phyloP scores from a whole-genome alignment of 1,140 invertebrate species.

The Cydia strobilella region DNA sequence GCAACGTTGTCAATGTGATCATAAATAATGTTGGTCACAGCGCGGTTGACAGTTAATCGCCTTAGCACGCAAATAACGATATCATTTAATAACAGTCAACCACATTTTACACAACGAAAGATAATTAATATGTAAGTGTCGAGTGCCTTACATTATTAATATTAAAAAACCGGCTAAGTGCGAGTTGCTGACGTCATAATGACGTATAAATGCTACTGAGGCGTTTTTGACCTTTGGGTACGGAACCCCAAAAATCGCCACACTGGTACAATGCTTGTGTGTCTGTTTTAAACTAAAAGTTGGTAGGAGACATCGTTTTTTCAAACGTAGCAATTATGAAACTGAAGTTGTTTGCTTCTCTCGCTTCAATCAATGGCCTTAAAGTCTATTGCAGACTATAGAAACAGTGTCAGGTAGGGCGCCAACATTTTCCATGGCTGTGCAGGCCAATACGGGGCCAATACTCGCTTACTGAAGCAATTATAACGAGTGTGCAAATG shows the following conservation, averaged over 20 bases:
- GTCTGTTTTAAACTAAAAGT: neutral
- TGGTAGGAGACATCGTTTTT: neutral
- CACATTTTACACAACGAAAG: neutral
- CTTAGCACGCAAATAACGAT: neutral
- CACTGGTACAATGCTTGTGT: neutral
- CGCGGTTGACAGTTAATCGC: constrained; percentile 4
- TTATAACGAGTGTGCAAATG: constrained; percentile 47
- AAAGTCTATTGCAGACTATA: no score
- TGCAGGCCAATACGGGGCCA: no score
- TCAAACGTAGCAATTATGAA: neutral
- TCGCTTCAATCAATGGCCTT: no score
- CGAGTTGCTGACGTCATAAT: no score
- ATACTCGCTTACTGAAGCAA: constrained; percentile 38
- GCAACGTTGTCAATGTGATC: neutral
- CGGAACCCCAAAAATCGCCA: no score
- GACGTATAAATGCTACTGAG: no score
- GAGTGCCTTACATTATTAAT: neutral
- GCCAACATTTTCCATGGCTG: no score
- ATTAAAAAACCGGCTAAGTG: neutral
- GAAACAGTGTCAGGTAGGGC: no score
- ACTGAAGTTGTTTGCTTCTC: constrained; percentile 2
- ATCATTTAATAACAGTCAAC: constrained; percentile 26
- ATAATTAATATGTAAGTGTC: neutral
- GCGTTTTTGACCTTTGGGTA: no score
- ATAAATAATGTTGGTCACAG: neutral